Conservation (phyloP, 1,140 invertebrate species). For the Eurosta solidaginis region DNA sequence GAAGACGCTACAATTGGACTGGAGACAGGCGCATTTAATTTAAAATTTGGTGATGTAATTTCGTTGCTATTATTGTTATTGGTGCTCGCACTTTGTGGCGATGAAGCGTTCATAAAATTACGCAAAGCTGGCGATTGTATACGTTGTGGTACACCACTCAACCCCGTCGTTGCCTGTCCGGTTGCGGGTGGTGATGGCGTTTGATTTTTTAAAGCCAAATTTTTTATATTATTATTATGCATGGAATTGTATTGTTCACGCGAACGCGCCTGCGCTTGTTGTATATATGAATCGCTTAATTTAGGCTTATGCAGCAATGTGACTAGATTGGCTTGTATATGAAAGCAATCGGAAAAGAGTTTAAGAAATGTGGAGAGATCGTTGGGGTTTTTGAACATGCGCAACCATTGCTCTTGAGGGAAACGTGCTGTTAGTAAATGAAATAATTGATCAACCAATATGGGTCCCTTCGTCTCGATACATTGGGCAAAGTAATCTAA, state of each 20-base stretch:
- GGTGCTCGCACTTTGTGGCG: constrained; percentile 35
- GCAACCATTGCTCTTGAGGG: constrained; percentile 76
- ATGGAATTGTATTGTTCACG: constrained; percentile 57
- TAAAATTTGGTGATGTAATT: constrained; percentile 55
- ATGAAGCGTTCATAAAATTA: constrained; percentile 40
- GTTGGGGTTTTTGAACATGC: constrained; percentile 83
- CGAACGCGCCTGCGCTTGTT: constrained; percentile 55
- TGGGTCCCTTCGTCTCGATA: constrained; percentile 75
- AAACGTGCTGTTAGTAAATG: constrained; percentile 78
- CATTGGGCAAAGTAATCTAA: constrained; percentile 78
- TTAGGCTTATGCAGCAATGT: constrained; percentile 75
- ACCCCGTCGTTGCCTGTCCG: not conserved
- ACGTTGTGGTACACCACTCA: constrained; percentile 52
- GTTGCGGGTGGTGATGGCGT: not conserved
- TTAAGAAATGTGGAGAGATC: constrained; percentile 87
- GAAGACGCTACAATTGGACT: constrained; percentile 37
- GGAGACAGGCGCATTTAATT: constrained; percentile 56
- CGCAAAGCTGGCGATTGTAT: constrained; percentile 47
- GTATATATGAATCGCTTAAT: constrained; percentile 65
- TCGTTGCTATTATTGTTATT: constrained; percentile 46
- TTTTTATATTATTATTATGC: constrained; percentile 40
- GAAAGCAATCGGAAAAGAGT: constrained; percentile 87
- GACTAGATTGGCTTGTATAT: constrained; percentile 87
- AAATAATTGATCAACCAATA: constrained; percentile 85
- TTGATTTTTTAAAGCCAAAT: not conserved